phyloP scores from a whole-genome alignment of 1,140 invertebrate species.

The Papilio xuthus region DNA sequence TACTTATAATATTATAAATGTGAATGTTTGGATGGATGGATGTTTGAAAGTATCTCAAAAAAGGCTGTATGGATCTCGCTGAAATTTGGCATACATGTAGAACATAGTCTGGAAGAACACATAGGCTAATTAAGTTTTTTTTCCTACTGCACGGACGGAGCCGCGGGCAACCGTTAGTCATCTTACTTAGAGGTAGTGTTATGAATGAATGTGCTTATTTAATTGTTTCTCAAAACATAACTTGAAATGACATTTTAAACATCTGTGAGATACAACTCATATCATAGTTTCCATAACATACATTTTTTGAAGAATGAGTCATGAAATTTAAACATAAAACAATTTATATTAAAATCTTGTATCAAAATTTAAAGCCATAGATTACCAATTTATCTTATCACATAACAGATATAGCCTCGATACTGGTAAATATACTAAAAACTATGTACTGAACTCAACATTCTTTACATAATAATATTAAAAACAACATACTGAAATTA shows the following conservation, averaged over 20 bases:
- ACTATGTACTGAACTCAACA: not conserved
- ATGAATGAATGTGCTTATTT: not conserved
- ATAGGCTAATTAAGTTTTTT: too few relatives aligned
- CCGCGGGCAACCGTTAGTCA: too few relatives aligned
- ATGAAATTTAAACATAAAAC: not conserved
- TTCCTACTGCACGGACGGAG: too few relatives aligned
- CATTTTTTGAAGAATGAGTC: not conserved
- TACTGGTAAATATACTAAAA: not conserved
- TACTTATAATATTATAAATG: too few relatives aligned
- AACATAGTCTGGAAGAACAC: too few relatives aligned
- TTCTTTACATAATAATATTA: not conserved
- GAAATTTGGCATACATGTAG: too few relatives aligned
- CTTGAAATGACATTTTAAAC: not conserved
- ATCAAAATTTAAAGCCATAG: constrained; percentile 5
- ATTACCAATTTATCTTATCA: constrained; percentile 13
- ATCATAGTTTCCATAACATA: not conserved
- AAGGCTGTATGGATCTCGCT: too few relatives aligned
- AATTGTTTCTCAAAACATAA: not conserved
- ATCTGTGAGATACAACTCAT: not conserved
- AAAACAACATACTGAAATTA: not conserved
- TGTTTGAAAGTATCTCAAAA: too few relatives aligned
- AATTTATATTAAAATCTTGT: not conserved
- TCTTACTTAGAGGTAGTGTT: not conserved
- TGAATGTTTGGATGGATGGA: too few relatives aligned
- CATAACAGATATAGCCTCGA: not conserved